Conservation (phyloP, 2,113 vertebrate genomes). For the Craseonycteris thonglongyai region DNA sequence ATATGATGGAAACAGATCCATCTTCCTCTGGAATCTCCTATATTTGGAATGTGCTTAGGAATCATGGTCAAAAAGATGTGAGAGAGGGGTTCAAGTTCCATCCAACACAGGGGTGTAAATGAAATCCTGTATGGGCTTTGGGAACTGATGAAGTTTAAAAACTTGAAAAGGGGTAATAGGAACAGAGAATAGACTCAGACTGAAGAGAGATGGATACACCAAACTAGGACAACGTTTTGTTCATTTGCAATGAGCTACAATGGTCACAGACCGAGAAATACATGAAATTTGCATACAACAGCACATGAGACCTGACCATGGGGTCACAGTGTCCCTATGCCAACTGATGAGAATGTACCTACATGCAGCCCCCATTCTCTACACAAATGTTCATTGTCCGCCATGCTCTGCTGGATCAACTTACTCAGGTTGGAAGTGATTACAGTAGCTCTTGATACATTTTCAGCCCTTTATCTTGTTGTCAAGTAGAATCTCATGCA, state of each 20-base stretch:
- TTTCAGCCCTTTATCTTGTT: neutral
- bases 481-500: neutral
- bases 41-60: neutral
- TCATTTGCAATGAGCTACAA: neutral
- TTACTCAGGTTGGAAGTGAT: neutral
- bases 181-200: neutral
- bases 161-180: neutral
- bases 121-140: neutral
- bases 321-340: neutral
- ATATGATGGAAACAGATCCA: neutral
- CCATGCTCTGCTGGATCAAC: neutral
- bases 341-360: neutral
- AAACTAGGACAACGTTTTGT: neutral
- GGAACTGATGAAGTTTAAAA: neutral
- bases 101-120: neutral
- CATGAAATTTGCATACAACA: neutral
- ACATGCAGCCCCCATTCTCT: neutral
- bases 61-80: neutral
- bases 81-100: neutral
- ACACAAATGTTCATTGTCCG: neutral
- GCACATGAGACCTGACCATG: neutral
- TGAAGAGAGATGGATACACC: neutral
- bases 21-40: constrained; percentile 9
- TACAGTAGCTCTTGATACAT: neutral
- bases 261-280: neutral